These are phyloP conservation scores for Malthinus seriepunctatus DNA, from an alignment of 2,888 invertebrate species.

Conservation along the genomic window DNA sequence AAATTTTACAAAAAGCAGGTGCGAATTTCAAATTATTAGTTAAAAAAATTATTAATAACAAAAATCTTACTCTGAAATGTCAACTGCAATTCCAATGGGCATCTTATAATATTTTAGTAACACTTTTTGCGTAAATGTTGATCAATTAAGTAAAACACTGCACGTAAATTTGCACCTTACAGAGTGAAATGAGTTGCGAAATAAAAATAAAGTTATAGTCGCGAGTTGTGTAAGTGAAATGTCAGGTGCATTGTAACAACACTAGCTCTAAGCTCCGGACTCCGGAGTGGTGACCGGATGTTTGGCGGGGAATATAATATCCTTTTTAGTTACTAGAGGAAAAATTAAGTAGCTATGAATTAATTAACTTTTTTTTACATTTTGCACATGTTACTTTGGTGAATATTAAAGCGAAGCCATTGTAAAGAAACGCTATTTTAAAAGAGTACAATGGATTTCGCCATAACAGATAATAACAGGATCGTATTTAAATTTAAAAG, in stretches of 20 bases:
- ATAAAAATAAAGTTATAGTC: background rate
- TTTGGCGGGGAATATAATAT: slow-evolving; percentile 29
- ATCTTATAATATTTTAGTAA: slow-evolving; percentile 46
- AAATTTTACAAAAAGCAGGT: background rate
- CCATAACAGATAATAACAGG: too few relatives aligned
- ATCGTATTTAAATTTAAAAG: too few relatives aligned
- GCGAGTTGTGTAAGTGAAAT: slow-evolving; percentile 13
- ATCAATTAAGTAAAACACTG: too few relatives aligned
- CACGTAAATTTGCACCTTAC: background rate
- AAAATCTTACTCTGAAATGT: slow-evolving; percentile 60
- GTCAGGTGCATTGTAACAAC: slow-evolving; percentile 25
- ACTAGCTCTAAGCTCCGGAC: slow-evolving; percentile 28
- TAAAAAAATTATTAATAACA: background rate
- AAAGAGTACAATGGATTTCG: too few relatives aligned
- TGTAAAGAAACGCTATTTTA: background rate
- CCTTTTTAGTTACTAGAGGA: slow-evolving; percentile 17
- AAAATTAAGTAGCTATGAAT: slow-evolving; percentile 17
- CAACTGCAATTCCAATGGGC: slow-evolving; percentile 64
- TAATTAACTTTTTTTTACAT: slow-evolving; percentile 8
- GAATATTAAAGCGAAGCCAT: too few relatives aligned
- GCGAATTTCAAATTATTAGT: background rate
- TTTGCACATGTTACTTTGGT: background rate
- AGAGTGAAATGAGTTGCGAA: background rate
- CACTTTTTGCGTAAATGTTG: background rate
- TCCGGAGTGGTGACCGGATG: slow-evolving; percentile 32